phyloP scores from a whole-genome alignment of 2,888 invertebrate genomes.

The Unio delphinus region DNA sequence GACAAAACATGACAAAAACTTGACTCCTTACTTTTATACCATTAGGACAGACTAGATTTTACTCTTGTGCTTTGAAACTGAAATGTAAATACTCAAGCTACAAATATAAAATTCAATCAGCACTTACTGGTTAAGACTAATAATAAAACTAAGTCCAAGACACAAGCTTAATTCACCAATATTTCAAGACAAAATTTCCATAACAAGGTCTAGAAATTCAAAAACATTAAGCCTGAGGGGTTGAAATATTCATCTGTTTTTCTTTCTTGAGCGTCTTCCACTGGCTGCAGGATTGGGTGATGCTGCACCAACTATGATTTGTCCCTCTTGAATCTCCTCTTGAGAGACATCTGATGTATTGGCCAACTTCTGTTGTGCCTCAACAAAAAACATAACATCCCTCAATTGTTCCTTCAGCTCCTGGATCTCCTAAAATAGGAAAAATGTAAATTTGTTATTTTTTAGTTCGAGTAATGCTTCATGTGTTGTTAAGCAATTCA shows the following conservation, averaged over 20 bases:
- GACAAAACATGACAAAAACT: too few relatives aligned
- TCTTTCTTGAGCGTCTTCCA: constrained; percentile 30
- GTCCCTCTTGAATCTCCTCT: constrained; percentile 74
- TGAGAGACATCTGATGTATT: constrained; percentile 52
- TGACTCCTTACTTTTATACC: too few relatives aligned
- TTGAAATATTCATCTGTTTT: constrained; percentile 11
- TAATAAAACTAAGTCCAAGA: too few relatives aligned
- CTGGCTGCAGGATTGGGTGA: constrained; percentile 30
- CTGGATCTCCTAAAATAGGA: constrained; percentile 76
- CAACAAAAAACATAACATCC: constrained; percentile 97
- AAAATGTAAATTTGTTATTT: not conserved
- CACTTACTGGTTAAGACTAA: too few relatives aligned
- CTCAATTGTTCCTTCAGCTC: constrained; percentile 93
- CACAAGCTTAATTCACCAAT: too few relatives aligned
- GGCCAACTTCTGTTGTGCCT: constrained; percentile 81
- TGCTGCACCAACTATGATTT: constrained; percentile 75
- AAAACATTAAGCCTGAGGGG: not conserved
- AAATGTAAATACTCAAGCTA: too few relatives aligned
- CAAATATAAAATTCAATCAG: too few relatives aligned
- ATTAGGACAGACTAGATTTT: too few relatives aligned
- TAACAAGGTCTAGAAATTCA: not conserved
- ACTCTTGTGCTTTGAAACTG: too few relatives aligned
- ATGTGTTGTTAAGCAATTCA: too few relatives aligned
- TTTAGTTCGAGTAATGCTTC: too few relatives aligned
- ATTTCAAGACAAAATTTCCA: not conserved